phyloP scores from a whole-genome alignment of 2,888 invertebrate species.

The Hirtodrosophila duncani region DNA sequence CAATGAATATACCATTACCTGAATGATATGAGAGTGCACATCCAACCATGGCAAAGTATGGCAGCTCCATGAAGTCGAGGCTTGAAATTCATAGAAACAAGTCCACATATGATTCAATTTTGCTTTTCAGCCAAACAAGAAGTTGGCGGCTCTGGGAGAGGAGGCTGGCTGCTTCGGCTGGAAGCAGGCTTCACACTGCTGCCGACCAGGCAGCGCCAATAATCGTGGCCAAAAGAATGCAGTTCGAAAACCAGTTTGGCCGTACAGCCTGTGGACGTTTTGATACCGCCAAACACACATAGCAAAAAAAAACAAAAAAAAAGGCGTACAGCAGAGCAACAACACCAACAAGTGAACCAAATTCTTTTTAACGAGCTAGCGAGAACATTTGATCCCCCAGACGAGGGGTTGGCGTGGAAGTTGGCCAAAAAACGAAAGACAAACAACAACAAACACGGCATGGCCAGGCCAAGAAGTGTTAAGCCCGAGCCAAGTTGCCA shows the following conservation, averaged over 20 bases:
- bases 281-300: slow-evolving; percentile 14
- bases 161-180: slow-evolving; percentile 13
- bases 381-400: slow-evolving; percentile 66
- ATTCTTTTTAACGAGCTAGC: slow-evolving; percentile 73
- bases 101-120: slow-evolving; percentile 65
- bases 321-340: slow-evolving; percentile 2
- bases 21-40: no score
- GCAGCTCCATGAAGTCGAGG: not conserved
- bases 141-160: slow-evolving; percentile 51
- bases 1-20: no score
- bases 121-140: slow-evolving; percentile 52
- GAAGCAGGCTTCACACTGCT: slow-evolving; percentile 5
- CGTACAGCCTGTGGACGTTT: slow-evolving; percentile 59
- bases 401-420: not conserved
- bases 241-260: slow-evolving; percentile 65
- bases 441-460: slow-evolving; percentile 6
- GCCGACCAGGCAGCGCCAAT: slow-evolving; percentile 41
- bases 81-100: slow-evolving; percentile 39
- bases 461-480: slow-evolving; percentile 62
- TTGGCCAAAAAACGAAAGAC: slow-evolving; percentile 14
- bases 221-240: slow-evolving; percentile 71
- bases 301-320: slow-evolving; percentile 11
- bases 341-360: slow-evolving; percentile 67
- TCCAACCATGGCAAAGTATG: no score
- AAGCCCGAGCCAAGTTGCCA: slow-evolving; percentile 61